phyloP scores from a whole-genome alignment of 2,797 vertebrate species.

The Scolopax bukidnonensis region DNA sequence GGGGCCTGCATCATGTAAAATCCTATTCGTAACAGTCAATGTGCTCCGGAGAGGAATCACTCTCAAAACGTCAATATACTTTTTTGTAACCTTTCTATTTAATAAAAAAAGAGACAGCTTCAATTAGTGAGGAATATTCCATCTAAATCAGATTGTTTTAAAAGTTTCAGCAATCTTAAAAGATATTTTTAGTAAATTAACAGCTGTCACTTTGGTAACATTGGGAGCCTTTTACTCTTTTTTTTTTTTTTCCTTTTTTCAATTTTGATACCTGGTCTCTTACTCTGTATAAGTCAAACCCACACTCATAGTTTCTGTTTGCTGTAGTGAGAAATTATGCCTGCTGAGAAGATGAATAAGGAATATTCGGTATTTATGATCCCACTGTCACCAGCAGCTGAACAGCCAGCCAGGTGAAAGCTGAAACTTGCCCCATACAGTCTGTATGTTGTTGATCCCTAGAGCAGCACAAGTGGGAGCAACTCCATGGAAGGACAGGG shows the following conservation, averaged over 20 bases:
- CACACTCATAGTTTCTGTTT: not conserved
- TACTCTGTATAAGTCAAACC: constrained; percentile 1
- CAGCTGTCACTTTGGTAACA: constrained; percentile 66
- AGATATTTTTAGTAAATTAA: constrained; percentile 78
- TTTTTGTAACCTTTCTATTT: constrained; percentile 79
- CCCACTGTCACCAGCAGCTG: not conserved
- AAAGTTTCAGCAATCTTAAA: constrained; percentile 75
- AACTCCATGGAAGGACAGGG: not conserved
- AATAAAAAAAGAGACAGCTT: constrained; percentile 81
- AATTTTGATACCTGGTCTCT: constrained; percentile 20
- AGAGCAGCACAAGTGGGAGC: not conserved
- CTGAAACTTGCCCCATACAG: not conserved
- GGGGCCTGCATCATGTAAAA: constrained; percentile 58
- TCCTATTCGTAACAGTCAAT: constrained; percentile 73
- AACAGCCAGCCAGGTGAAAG: not conserved
- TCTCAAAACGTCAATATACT: constrained; percentile 75
- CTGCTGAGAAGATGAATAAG: constrained; percentile 18
- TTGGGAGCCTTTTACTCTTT: constrained; percentile 23
- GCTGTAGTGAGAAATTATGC: not conserved
- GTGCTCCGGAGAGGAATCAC: constrained; percentile 71
- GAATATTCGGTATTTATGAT: not conserved
- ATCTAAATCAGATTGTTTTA: constrained; percentile 80
- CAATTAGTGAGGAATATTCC: constrained; percentile 80
- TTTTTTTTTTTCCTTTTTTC: not conserved
- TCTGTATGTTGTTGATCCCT: not conserved